Evolutionary conservation across 2,888 invertebrate species (phyloP).

Genomic region (Pinctada fucata): DNA sequence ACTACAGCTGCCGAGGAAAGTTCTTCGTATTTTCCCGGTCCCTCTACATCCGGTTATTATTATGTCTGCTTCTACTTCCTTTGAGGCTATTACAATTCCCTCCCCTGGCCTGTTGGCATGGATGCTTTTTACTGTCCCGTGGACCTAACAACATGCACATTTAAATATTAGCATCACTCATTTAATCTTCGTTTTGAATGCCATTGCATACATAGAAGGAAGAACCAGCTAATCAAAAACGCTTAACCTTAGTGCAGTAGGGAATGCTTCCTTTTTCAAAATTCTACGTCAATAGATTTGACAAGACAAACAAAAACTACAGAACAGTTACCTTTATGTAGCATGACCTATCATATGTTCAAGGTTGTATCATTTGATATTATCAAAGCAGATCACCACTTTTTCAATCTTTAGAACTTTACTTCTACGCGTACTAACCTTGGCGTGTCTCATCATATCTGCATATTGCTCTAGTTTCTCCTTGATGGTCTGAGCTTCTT

Average conservation of each 20-base stretch:
- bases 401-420: too few relatives aligned
- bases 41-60: constrained; percentile 49
- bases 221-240: too few relatives aligned
- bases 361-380: too few relatives aligned
- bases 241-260: too few relatives aligned
- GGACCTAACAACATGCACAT: constrained; percentile 24
- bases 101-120: constrained; percentile 50
- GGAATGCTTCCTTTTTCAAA: too few relatives aligned
- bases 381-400: too few relatives aligned
- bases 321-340: too few relatives aligned
- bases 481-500: constrained; percentile 46
- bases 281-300: too few relatives aligned
- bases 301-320: too few relatives aligned
- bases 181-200: constrained; percentile 32
- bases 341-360: too few relatives aligned
- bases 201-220: too few relatives aligned
- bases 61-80: constrained; percentile 39
- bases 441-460: constrained; percentile 37
- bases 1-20: constrained; percentile 53
- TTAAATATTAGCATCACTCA: constrained; percentile 44
- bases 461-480: constrained; percentile 47
- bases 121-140: constrained; percentile 54
- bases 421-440: constrained; percentile 31
- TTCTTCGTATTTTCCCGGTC: constrained; percentile 48
- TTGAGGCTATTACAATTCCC: constrained; percentile 47